phyloP scores from a whole-genome alignment of 2,113 vertebrate genomes.

The Narcine bancroftii region DNA sequence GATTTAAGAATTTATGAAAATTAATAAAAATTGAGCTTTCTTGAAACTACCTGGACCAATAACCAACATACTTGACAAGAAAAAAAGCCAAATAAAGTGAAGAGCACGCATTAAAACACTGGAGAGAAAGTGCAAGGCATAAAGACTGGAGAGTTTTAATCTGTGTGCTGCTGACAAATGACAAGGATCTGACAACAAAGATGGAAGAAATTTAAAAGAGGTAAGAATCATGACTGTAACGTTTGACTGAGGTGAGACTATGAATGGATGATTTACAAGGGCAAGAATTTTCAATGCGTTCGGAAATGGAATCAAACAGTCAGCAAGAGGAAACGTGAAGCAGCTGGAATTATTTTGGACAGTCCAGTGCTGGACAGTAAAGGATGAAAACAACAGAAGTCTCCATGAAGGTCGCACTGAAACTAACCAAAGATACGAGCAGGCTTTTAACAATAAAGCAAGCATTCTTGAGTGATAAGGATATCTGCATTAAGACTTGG shows the following conservation, averaged over 20 bases:
- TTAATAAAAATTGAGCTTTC: too few relatives aligned
- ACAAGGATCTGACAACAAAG: too few relatives aligned
- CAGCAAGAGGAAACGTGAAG: background rate
- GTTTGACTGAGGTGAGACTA: background rate
- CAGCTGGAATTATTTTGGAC: background rate
- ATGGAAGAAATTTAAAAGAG: too few relatives aligned
- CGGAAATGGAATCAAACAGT: background rate
- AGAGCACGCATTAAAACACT: too few relatives aligned
- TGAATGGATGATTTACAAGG: background rate
- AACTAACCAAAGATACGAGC: background rate
- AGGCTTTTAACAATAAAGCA: background rate
- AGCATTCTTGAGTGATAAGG: background rate
- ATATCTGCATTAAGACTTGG: background rate
- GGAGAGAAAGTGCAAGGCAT: too few relatives aligned
- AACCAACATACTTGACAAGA: background rate
- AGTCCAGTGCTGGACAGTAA: background rate
- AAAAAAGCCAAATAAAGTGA: too few relatives aligned
- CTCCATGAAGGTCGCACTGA: background rate
- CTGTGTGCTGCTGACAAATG: too few relatives aligned
- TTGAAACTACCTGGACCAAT: background rate
- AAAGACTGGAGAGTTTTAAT: too few relatives aligned
- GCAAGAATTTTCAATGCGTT: background rate
- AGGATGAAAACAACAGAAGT: background rate
- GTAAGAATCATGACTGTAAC: too few relatives aligned
- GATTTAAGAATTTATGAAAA: background rate